phyloP scores from a whole-genome alignment of 2,888 invertebrate genomes.

The Euzetes globulus region DNA sequence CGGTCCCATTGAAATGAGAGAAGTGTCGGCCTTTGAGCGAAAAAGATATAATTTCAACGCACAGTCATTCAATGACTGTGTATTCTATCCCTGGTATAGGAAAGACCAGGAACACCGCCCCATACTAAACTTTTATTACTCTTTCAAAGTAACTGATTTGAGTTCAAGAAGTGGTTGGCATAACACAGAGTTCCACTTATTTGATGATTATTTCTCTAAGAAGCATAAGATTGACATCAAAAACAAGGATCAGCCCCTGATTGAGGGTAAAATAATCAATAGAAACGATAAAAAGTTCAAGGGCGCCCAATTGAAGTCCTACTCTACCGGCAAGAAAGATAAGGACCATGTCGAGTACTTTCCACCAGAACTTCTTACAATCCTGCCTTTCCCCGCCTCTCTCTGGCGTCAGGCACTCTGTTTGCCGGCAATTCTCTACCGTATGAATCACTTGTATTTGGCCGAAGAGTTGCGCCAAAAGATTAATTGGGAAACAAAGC shows the following conservation, averaged over 20 bases:
- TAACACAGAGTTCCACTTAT: conserved; percentile 56
- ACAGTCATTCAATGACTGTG: conserved; percentile 79
- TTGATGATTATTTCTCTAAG: conserved; percentile 82
- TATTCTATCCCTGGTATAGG: conserved; percentile 97
- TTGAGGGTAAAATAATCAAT: conserved; percentile 56
- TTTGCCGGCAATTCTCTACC: conserved; percentile 85
- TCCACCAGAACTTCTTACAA: conserved; percentile 87
- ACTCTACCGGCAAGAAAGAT: not conserved
- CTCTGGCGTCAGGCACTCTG: conserved; percentile 94
- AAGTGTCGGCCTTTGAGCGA: conserved; percentile 61
- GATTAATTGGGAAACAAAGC: conserved; percentile 59
- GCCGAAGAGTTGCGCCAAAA: conserved; percentile 83
- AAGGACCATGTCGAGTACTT: conserved; percentile 53
- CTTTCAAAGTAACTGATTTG: conserved; percentile 56
- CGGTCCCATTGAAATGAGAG: conserved; percentile 54
- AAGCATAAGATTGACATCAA: conserved; percentile 86
- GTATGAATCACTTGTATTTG: conserved; percentile 82
- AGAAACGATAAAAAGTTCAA: too few species aligned
- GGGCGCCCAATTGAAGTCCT: not conserved
- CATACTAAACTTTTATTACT: conserved; percentile 69
- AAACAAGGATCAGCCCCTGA: conserved; percentile 73
- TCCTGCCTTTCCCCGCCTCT: conserved; percentile 94
- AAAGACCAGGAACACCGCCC: too few species aligned
- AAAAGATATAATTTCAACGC: conserved; percentile 63
- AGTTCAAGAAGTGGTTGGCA: not conserved